Evolutionary conservation across 2,113 vertebrate species (phyloP).

Genomic region (Caranx melampygus): DNA sequence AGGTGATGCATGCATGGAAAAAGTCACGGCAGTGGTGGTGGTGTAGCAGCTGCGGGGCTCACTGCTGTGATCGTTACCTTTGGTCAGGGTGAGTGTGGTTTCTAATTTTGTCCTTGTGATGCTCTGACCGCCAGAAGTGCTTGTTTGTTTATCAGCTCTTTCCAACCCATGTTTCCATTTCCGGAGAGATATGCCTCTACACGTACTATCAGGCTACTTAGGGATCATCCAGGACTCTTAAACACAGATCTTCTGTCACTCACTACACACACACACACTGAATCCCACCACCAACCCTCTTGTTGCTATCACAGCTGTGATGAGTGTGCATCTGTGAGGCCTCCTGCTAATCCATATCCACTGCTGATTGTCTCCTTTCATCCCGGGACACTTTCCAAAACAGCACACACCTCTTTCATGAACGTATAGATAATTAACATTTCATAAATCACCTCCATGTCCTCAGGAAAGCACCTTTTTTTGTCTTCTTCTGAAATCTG

Average conservation of each 20-base stretch:
- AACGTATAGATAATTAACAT: slow-evolving; percentile 6
- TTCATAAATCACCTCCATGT: neutral
- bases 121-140: slow-evolving; percentile 33
- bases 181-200: neutral
- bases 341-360: slow-evolving; percentile 36
- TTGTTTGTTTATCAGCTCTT: slow-evolving; percentile 38
- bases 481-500: neutral
- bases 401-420: neutral
- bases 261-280: neutral
- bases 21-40: neutral
- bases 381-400: slow-evolving; percentile 36
- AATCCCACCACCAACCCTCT: neutral
- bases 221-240: slow-evolving; percentile 21
- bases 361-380: slow-evolving; percentile 25
- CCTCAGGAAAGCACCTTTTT: neutral
- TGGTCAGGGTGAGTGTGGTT: neutral
- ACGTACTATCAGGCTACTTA: slow-evolving; percentile 20
- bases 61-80: slow-evolving; percentile 23
- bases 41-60: slow-evolving; percentile 40
- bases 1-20: slow-evolving; percentile 35
- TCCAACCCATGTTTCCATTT: slow-evolving; percentile 35
- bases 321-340: slow-evolving; percentile 11
- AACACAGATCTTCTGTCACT: slow-evolving; percentile 27
- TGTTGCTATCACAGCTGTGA: slow-evolving; percentile 30
- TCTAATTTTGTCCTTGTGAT: slow-evolving; percentile 47